Base-by-base conservation (phyloP, 2,888 invertebrate species). In the Ophion obscuratus region DNA sequence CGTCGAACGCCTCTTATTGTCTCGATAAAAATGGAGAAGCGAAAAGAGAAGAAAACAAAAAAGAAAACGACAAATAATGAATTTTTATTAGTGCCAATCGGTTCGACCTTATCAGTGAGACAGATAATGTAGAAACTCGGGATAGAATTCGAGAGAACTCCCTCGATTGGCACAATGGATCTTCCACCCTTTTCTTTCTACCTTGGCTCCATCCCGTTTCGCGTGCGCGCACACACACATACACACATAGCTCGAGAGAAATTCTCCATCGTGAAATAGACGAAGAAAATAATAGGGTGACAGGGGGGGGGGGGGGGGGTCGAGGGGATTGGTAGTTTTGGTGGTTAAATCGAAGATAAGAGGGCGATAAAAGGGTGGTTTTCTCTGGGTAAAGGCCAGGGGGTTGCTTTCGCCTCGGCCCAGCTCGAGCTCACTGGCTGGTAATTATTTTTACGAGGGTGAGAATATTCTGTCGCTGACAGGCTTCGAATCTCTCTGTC, bases 391-490 rank as follows among this genome's bases (percentile, higher is more conserved):
- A 66, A 80, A 73, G 57, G 61, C 67, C 73, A 78, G 77, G 73
- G 70, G 84, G 79, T 79, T 71, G 75, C 61, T 53, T 80, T 79
- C 62, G 59, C 73, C 14, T 85, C 82, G 61, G 40, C 75, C 71
- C 47, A 44, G 62, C 71, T 76, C 76, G 40, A 53, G 73, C 62
- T 84, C 62, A 71, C 59, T 76, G 62, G 79, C 76, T 79, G 90
- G 91, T 93, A 93, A 93, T 93, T 93, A 93, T 93, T 93, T 93
- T 93, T 93, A 90, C 91, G 92, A 91, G 92, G 92, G 92, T 91
- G 92, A 92, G 92, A 92, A 80, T 91, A 88, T 90, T 61, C 85
- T 85, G 85, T 47, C 44, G 79, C 57, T 80, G 85, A 82, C 85
- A 85, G 85, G 79, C 71, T 82, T 85, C 79, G 71, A 62, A 47